phyloP scores from a whole-genome alignment of 2,797 vertebrate genomes.

The Melanogrammus aeglefinus region DNA sequence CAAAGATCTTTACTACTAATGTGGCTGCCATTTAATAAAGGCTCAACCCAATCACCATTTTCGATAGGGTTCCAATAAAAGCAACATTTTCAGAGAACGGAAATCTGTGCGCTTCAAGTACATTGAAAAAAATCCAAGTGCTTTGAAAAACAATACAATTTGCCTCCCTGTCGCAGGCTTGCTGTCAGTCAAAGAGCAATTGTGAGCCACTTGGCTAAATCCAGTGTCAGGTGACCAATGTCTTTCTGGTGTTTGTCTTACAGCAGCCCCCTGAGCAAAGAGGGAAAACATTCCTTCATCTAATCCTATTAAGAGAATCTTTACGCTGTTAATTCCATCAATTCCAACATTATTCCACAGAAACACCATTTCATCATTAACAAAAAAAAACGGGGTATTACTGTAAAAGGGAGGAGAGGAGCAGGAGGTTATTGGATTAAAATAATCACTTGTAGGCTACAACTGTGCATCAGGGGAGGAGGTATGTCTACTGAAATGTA shows the following conservation, averaged over 20 bases:
- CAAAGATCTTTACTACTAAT: not conserved
- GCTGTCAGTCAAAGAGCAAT: constrained; percentile 39
- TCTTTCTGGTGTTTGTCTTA: constrained; percentile 40
- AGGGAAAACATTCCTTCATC: constrained; percentile 48
- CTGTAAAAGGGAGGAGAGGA: constrained; percentile 20
- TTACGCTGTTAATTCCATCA: constrained; percentile 33
- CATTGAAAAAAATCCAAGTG: constrained; percentile 58
- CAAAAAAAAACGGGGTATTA: constrained; percentile 39
- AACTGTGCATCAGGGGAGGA: constrained; percentile 17
- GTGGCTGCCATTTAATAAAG: not conserved
- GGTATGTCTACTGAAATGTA: not conserved
- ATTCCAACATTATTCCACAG: constrained; percentile 31
- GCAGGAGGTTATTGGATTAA: constrained; percentile 44
- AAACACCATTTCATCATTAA: constrained; percentile 30
- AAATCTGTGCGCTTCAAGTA: constrained; percentile 60
- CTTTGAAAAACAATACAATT: constrained; percentile 32
- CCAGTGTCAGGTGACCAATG: constrained; percentile 65
- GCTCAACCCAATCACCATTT: not conserved
- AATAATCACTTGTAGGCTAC: constrained; percentile 37
- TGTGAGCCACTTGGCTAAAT: constrained; percentile 47
- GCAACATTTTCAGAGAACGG: constrained; percentile 37
- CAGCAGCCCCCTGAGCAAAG: constrained; percentile 36
- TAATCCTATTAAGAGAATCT: constrained; percentile 37
- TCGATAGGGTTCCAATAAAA: not conserved
- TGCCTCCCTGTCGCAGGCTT: constrained; percentile 29